Percentiles rank a stretch among this genome's conserved stretches.
Evolutionary conservation across 2,113 vertebrate genomes (phyloP).

Genomic region (Terrapene triunguis): DNA sequence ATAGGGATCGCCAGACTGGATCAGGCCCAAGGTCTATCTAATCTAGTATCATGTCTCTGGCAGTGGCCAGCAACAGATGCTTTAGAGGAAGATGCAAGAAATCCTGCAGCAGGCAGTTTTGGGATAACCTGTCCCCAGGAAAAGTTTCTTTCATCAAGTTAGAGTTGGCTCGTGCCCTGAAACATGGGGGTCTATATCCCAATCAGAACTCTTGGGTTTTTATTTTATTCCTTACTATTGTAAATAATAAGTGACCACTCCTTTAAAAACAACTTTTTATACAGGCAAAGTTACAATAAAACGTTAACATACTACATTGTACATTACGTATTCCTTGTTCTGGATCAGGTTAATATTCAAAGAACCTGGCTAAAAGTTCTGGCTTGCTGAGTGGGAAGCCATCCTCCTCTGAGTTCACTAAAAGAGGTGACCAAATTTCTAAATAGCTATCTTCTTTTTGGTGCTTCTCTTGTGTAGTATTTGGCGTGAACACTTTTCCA

Average conservation of each 20-base stretch:
- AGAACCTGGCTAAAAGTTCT: neutral
- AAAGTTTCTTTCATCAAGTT: neutral
- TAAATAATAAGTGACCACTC: neutral
- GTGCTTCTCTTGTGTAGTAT: neutral
- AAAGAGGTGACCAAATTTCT: neutral
- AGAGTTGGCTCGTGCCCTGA: neutral
- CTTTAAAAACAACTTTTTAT: neutral
- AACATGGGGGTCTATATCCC: neutral
- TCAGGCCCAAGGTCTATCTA: neutral
- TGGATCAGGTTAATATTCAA: neutral
- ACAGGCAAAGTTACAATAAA: neutral
- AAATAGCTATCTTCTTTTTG: neutral
- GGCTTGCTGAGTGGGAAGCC: neutral
- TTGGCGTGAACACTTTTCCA: neutral
- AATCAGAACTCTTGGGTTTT: neutral
- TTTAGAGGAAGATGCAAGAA: neutral
- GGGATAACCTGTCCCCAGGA: neutral
- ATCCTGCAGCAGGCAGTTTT: neutral
- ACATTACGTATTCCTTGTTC: neutral
- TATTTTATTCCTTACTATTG: neutral
- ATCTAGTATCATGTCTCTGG: neutral
- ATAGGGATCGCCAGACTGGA: neutral
- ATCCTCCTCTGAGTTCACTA: too few relatives aligned
- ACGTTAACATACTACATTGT: neutral
- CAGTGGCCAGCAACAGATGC: neutral